Evolutionary conservation across 2,113 vertebrate species (phyloP), one percentile per base, ranked within the genome.

Genomic region (Alaudala cheleensis): DNA sequence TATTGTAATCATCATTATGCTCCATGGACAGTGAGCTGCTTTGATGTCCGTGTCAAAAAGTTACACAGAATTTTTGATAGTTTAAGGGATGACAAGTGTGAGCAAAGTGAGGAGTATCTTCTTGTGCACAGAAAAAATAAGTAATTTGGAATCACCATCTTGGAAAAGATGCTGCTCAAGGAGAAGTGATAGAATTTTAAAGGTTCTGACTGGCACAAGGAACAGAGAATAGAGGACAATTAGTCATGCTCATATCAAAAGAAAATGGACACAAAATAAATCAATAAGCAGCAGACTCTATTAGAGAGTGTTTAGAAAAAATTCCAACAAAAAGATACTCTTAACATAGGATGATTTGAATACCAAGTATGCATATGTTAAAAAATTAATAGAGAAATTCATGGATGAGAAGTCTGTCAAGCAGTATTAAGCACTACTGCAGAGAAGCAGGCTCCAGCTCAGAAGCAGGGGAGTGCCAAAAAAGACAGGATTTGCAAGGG

Each of bases 361-460:
- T 80, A 24, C 31, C 16, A 71, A 70, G 34, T 53, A 65, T 62
- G n/a, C 11, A 8, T 60, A 72, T 45, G 19, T 95, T 93, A 96
- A 95, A 95, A 95, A 90, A 80, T 93, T 86, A 77, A 90, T 92
- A 73, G n/a, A 58, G 42, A 80, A 92, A 66, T 86, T 93, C 31
- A 78, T 58, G 88, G 85, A 60, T 95, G 92, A 96, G 65, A 85
- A 84, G 44, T 62, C 86, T 81, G 86, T 88, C 87, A 74, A 34
- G 69, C 39, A 84, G 33, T 31, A 54, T 92, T 89, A 89, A 87
- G 40, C 51, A 44, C 56, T 58, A 40, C 29, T 39, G 39, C 40
- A 60, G 34, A 86, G 60, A 70, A 16, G 7, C 76, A 86, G 39
- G 45, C 47, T 88, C 42, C 51, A 82, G 44, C 62, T 82, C 40